A percentile compares a stretch with the other conserved stretches of the same genome.
These are phyloP conservation scores for Myocastor coypus DNA, from an alignment of 2,113 vertebrate species.

Conservation along the genomic window DNA sequence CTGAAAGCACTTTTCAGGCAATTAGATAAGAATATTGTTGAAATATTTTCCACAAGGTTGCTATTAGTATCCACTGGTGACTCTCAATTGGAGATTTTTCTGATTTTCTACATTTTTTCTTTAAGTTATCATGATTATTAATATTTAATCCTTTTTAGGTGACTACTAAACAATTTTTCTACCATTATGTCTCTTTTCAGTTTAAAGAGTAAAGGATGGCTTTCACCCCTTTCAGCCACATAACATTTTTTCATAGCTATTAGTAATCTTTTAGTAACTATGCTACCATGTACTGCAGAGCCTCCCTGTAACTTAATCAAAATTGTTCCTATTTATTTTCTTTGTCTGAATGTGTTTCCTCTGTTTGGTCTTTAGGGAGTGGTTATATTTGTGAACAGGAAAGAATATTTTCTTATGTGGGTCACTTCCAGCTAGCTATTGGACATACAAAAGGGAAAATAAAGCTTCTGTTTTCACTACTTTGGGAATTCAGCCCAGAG, in stretches of 20 bases:
- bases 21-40: neutral
- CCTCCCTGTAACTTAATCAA: neutral
- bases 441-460: slow-evolving; percentile 60
- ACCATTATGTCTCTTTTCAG: slow-evolving; percentile 2
- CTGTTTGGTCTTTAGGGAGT: slow-evolving; percentile 27
- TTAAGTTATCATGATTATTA: neutral
- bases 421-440: slow-evolving; percentile 71
- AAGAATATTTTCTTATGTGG: slow-evolving; percentile 68
- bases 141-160: neutral
- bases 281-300: neutral
- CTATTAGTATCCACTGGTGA: neutral
- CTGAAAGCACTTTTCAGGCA: neutral
- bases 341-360: slow-evolving; percentile 62
- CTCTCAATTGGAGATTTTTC: neutral
- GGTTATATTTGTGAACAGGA: slow-evolving; percentile 66
- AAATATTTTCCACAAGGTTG: neutral
- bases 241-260: slow-evolving; percentile 19
- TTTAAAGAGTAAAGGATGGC: neutral
- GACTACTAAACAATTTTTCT: slow-evolving; percentile 1
- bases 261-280: slow-evolving; percentile 49
- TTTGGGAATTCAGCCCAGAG: slow-evolving; percentile 77
- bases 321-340: slow-evolving; percentile 1
- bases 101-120: neutral
- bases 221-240: neutral
- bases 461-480: slow-evolving; percentile 44